Evolutionary conservation across 2,113 vertebrate species (phyloP), one percentile per base, ranked within the genome.

Genomic region (Syrmaticus mikado): DNA sequence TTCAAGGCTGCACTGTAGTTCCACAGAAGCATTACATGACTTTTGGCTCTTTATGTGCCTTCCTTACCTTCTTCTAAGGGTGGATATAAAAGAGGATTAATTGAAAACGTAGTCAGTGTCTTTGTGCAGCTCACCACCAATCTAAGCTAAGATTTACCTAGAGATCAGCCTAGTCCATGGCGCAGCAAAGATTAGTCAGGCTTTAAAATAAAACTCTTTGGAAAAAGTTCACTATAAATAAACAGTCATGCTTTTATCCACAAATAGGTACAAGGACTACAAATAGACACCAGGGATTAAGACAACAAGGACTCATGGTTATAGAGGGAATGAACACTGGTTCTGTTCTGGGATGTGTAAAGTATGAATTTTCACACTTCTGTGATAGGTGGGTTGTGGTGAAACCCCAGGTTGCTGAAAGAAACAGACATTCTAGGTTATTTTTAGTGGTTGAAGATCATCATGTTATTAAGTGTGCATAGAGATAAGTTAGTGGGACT

Each of bases 121-220:
- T 60, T 96, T 96, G 94, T 92, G 85, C 82, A 92, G 93, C 97
- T 97, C 83, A 85, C 82, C 80, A 67, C 89, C 97, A 96, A 96
- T 96, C 96, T 93, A 95, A 93, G 94, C 57, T 94, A 96, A 96
- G 95, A 95, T 93, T 97, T 98, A 95, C 97, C 86, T 91, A 94
- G 89, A 96, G 96, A 97, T 97, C 95, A 98, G 87, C 91, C 89
- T 90, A 89, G 94, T 95, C 91, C 84, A 79, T 86, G 87, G 87
- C 85, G 93, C 96, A 90, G 91, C 91, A 78, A 90, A 97, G 97
- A 97, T 97, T 97, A 98, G 95, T 92, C 88, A 91, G 87, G 93
- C 95, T 96, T 97, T 97, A 97, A 97, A 96, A 96, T 97, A 97
- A 97, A 97, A 97, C 94, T 94, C 76, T 89, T 92, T 91, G 93